These are phyloP conservation scores for Rhyzopertha dominica DNA, from an alignment of 1,140 invertebrate genomes.

Conservation along the genomic window DNA sequence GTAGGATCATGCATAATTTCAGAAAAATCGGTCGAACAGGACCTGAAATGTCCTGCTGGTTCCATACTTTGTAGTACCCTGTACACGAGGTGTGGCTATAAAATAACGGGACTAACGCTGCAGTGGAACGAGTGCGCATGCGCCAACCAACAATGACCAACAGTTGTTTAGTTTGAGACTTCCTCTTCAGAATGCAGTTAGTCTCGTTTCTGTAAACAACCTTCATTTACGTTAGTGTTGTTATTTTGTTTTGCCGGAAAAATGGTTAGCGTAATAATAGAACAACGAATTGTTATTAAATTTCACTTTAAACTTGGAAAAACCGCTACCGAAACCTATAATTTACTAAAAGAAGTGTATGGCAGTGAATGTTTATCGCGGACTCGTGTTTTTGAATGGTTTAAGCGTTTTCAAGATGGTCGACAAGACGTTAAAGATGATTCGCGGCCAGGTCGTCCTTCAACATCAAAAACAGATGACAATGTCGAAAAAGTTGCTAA, in stretches of 20 bases:
- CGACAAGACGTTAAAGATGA: constrained; percentile 34
- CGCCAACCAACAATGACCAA: too few species aligned
- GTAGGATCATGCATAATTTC: too few species aligned
- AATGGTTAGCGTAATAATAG: constrained; percentile 12
- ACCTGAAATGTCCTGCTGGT: too few species aligned
- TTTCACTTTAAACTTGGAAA: constrained; percentile 10
- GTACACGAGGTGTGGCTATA: too few species aligned
- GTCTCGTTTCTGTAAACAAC: constrained; percentile 9
- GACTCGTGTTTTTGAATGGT: constrained; percentile 28
- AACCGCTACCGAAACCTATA: constrained; percentile 10
- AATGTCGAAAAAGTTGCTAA: constrained; percentile 10
- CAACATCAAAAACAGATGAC: constrained; percentile 28
- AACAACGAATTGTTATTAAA: constrained; percentile 11
- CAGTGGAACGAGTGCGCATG: too few species aligned
- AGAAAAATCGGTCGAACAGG: too few species aligned
- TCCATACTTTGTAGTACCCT: too few species aligned
- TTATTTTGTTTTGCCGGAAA: constrained; percentile 13
- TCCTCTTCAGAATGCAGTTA: too few species aligned
- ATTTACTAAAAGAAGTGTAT: constrained; percentile 19
- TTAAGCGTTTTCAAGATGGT: constrained; percentile 26
- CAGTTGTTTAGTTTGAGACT: too few species aligned
- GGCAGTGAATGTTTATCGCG: constrained; percentile 19
- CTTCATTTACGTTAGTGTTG: constrained; percentile 8
- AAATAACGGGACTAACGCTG: too few species aligned
- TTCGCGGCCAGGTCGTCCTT: constrained; percentile 25